Evolutionary conservation across 64 coral and sea anemone genomes (phyloP), one percentile per base, ranked within the genome.

Genomic region (Dendronephthya gigantea): DNA sequence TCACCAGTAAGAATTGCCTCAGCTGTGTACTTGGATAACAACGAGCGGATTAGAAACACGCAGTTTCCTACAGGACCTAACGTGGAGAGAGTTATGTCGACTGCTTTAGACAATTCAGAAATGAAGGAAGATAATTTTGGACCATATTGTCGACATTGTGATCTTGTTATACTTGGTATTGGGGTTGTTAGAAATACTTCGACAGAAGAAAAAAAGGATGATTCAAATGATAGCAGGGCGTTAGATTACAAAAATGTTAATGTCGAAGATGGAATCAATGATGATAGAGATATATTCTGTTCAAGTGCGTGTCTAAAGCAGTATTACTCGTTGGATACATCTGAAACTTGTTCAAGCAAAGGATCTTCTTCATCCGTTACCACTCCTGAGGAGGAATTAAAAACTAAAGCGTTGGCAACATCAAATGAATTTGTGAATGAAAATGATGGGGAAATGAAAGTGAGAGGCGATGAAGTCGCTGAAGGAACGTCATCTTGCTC

Each of bases 101-200:
- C 17, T n/a, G n/a, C n/a, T 79, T 22, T n/a, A 66, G 72, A 29
- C 15, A 39, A 33, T 33, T 36, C 72, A 10, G 81, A 97, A 22
- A 43, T 84, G 56, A 84, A 83, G 37, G 91, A 91, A 45, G 85
- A 88, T 23, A 88, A 86, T 16, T 91, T 89, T 40, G 94, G 91
- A 49, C 94, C 94, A 8, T 98, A 90, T 48, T 98, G 95, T 76
- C 89, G 95, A 32, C 95, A 98, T 79, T 98, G 95, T 43, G 95
- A 98, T 75, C 92, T 98, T 89, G 85, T 93, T 12, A 93, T 98
- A 51, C 93, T 98, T 9, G 95, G 95, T 23, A 98, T 98, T 85
- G 95, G 95, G 1, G 92, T 98, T 10, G 89, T 79, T 34, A 79
- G 36, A 29, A 79, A 79, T 33, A 35, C 15, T 39, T 39, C 32